phyloP scores from a whole-genome alignment of 2,888 invertebrate species.

The Hemistola chrysoprasaria region DNA sequence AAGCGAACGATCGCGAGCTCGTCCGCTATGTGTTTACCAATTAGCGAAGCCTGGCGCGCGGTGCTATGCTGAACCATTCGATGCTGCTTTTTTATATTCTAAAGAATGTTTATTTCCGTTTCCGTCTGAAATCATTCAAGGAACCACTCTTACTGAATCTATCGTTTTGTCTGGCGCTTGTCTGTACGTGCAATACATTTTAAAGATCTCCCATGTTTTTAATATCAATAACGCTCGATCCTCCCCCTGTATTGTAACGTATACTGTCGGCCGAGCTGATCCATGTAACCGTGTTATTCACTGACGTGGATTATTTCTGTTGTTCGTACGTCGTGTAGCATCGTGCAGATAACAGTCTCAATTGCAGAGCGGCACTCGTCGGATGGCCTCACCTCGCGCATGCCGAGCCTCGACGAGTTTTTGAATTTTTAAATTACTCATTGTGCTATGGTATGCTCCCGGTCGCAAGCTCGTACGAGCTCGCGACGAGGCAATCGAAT shows the following conservation, averaged over 20 bases:
- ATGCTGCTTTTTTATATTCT: constrained; percentile 18
- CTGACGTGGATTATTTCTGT: constrained; percentile 46
- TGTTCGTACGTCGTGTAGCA: constrained; percentile 45
- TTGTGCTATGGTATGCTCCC: constrained; percentile 79
- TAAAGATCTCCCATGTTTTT: constrained; percentile 40
- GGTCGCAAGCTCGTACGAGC: constrained; percentile 52
- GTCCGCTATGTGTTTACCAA: constrained; percentile 68
- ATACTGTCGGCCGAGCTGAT: constrained; percentile 41
- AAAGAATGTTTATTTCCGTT: constrained; percentile 34
- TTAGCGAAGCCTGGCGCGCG: constrained; percentile 46
- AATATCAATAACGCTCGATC: constrained; percentile 46
- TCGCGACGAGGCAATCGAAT: constrained; percentile 51
- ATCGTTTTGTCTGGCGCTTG: constrained; percentile 30
- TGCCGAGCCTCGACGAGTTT: constrained; percentile 77
- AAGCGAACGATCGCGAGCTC: constrained; percentile 45
- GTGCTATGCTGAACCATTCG: constrained; percentile 18
- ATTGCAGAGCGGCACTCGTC: constrained; percentile 72
- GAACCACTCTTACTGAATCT: constrained; percentile 38
- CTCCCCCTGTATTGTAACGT: constrained; percentile 28
- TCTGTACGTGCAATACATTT: constrained; percentile 32
- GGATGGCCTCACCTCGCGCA: constrained; percentile 70
- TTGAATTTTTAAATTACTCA: constrained; percentile 84
- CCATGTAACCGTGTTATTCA: constrained; percentile 60
- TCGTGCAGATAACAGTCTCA: constrained; percentile 72
- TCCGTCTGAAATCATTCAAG: constrained; percentile 55